Evolutionary conservation across 2,888 invertebrate species (phyloP).

Genomic region (Chloroclystis v-ata): DNA sequence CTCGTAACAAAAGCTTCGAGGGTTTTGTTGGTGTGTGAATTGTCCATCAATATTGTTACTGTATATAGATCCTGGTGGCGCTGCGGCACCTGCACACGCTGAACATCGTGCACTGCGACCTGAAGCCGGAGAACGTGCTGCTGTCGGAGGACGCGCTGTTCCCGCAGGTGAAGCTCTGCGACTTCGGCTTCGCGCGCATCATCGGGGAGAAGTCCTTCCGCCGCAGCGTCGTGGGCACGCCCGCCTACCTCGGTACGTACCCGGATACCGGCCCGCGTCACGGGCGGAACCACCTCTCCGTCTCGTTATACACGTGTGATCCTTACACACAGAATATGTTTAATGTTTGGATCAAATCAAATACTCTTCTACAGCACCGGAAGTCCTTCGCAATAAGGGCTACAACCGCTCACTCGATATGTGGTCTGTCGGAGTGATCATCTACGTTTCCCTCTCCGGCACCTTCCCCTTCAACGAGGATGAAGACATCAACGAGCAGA

Average conservation of each 20-base stretch:
- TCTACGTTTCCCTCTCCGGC: conserved; percentile 98
- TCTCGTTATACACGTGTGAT: too few species aligned
- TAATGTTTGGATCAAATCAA: too few species aligned
- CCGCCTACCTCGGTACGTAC: conserved; percentile 97
- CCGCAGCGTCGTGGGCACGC: conserved; percentile 98
- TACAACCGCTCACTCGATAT: conserved; percentile 99
- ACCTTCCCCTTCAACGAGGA: conserved; percentile 99
- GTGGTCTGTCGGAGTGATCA: conserved; percentile 99
- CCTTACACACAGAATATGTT: too few species aligned
- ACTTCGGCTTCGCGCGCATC: conserved; percentile 99
- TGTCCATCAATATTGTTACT: too few species aligned
- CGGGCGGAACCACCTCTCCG: too few species aligned
- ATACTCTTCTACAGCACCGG: conserved; percentile 84
- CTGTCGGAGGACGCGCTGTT: conserved; percentile 96
- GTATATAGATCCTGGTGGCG: conserved; percentile 90
- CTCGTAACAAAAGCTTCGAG: too few species aligned
- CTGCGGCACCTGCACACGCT: conserved; percentile 98
- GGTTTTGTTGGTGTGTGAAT: too few species aligned
- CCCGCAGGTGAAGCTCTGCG: conserved; percentile 99
- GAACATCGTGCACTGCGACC: conserved; percentile 98
- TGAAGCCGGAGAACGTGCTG: conserved; percentile 98
- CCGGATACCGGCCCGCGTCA: too few species aligned
- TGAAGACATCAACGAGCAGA: conserved; percentile 99
- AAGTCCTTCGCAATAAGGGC: conserved; percentile 98
- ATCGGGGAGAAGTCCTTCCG: conserved; percentile 99